phyloP scores from a whole-genome alignment of 2,888 invertebrate species.

The Saturnia pavonia region DNA sequence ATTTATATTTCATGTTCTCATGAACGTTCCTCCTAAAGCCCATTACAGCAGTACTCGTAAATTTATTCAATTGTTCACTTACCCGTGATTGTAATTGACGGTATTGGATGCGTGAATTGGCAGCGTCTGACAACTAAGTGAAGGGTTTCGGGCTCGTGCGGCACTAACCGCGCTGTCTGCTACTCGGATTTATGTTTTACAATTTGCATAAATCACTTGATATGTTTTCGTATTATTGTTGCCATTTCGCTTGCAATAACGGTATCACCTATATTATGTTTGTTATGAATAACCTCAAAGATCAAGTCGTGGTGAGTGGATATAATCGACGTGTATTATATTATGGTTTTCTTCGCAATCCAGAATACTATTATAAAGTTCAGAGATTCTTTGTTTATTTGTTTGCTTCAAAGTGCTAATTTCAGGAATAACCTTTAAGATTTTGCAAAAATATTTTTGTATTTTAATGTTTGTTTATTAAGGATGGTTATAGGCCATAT shows the following conservation, averaged over 20 bases:
- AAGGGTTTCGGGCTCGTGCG: slow-evolving; percentile 16
- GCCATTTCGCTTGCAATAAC: background rate
- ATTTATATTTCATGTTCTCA: background rate
- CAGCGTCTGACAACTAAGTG: slow-evolving; percentile 31
- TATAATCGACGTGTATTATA: no score
- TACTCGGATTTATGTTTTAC: slow-evolving; percentile 8
- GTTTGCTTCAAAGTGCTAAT: no score
- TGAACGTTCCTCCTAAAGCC: background rate
- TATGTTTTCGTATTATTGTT: background rate
- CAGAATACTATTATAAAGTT: no score
- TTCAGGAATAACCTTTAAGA: no score
- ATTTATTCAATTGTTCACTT: slow-evolving; percentile 37
- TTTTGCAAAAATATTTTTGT: no score
- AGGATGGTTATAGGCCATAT: no score
- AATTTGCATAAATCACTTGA: slow-evolving; percentile 8
- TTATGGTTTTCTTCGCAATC: no score
- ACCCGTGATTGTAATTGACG: slow-evolving; percentile 40
- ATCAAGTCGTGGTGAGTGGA: no score
- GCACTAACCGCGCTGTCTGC: background rate
- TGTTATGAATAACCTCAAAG: background rate
- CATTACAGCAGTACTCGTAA: background rate
- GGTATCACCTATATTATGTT: background rate
- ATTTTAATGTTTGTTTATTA: no score
- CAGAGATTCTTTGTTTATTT: no score
- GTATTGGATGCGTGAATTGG: slow-evolving; percentile 37